Percentiles rank a stretch among this genome's conserved stretches.
Conservation (phyloP, 1,140 invertebrate genomes). For the Temnothorax curvispinosus region DNA sequence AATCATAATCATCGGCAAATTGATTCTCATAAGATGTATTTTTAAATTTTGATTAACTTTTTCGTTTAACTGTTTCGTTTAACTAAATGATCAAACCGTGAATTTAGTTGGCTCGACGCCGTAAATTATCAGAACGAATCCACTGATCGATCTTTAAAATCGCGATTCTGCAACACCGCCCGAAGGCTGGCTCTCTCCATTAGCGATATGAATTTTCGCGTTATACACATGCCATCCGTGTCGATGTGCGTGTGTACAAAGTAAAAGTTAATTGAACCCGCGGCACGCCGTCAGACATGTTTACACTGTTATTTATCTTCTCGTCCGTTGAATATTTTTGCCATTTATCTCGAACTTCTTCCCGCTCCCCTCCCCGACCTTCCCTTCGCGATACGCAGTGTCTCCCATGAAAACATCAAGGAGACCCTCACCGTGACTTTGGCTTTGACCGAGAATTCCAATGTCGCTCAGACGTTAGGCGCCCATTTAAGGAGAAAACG, state of each 20-base stretch:
- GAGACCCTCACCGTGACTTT: conserved; percentile 72
- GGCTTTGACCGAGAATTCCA: conserved; percentile 71
- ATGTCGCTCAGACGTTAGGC: conserved; percentile 33
- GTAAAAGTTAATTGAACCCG: conserved; percentile 28
- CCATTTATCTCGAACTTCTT: background rate
- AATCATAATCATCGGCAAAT: background rate
- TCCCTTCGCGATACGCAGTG: background rate
- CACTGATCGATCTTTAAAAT: conserved; percentile 5
- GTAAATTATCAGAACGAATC: background rate
- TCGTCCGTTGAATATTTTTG: background rate
- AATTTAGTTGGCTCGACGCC: background rate
- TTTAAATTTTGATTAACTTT: background rate
- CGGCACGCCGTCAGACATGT: background rate
- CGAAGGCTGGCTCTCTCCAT: conserved; percentile 17
- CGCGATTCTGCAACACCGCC: conserved; percentile 7
- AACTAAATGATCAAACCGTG: background rate
- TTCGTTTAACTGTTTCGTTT: background rate
- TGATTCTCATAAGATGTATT: background rate
- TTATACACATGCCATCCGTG: background rate
- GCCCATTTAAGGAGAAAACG: conserved; percentile 60
- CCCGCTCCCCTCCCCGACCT: background rate
- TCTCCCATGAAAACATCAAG: conserved; percentile 43
- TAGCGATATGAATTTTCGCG: conserved; percentile 25
- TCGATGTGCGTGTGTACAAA: background rate
- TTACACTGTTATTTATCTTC: background rate